Conservation (phyloP, 2,797 vertebrate species). For the Lophius americanus region DNA sequence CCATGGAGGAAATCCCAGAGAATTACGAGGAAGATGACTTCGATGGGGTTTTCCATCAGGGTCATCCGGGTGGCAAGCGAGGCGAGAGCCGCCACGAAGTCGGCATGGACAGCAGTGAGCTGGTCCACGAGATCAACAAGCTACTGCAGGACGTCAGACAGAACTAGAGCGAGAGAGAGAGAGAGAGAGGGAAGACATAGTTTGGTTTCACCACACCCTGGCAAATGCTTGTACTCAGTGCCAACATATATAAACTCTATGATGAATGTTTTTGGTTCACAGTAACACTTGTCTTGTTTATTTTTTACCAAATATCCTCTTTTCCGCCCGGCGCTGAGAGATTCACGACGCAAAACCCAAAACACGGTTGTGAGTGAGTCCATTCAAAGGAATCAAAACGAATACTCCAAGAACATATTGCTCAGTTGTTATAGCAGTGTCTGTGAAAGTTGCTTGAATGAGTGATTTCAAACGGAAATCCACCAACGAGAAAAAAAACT, state of each 20-base stretch:
- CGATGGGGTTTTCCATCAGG: conserved; percentile 90
- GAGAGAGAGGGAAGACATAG: background rate
- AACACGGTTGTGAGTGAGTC: conserved; percentile 38
- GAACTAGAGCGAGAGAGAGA: conserved; percentile 77
- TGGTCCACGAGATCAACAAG: conserved; percentile 97
- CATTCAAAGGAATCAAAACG: conserved; percentile 56
- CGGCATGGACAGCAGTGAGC: conserved; percentile 91
- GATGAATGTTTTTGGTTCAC: conserved; percentile 54
- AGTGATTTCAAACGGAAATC: conserved; percentile 59
- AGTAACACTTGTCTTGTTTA: conserved; percentile 61
- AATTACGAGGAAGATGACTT: conserved; percentile 98
- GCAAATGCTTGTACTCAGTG: conserved; percentile 51
- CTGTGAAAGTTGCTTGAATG: conserved; percentile 51
- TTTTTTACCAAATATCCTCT: conserved; percentile 59
- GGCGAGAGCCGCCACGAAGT: conserved; percentile 89
- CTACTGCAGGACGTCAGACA: conserved; percentile 94
- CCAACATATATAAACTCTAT: conserved; percentile 51
- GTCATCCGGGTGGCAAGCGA: conserved; percentile 79
- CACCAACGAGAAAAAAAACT: conserved; percentile 22
- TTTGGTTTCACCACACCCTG: conserved; percentile 45
- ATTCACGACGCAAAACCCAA: conserved; percentile 38
- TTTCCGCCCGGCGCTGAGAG: conserved; percentile 29
- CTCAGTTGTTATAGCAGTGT: conserved; percentile 37
- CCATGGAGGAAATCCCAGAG: conserved; percentile 99
- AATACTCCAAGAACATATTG: conserved; percentile 40